Evolutionary conservation across 2,888 invertebrate species (phyloP).

Genomic region (Nematopogon swammerdamellus): DNA sequence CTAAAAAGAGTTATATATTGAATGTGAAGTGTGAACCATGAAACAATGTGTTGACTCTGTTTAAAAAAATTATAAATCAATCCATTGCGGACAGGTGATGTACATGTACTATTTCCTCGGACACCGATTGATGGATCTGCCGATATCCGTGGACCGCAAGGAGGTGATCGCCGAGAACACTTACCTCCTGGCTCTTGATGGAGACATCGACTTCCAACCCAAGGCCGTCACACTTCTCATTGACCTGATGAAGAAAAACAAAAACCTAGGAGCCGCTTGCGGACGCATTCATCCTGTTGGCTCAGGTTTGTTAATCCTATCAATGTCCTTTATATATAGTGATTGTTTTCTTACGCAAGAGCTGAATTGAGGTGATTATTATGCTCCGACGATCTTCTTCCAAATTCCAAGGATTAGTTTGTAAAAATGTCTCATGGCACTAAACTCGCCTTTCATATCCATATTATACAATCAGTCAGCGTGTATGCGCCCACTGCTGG

Average conservation of each 20-base stretch:
- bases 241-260: slow-evolving; percentile 83
- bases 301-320: slow-evolving; percentile 40
- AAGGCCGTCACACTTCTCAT: slow-evolving; percentile 73
- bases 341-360: not conserved
- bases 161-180: slow-evolving; percentile 76
- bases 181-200: slow-evolving; percentile 79
- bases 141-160: slow-evolving; percentile 56
- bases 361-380: too few relatives aligned
- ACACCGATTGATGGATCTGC: slow-evolving; percentile 69
- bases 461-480: too few relatives aligned
- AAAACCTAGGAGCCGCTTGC: slow-evolving; percentile 79
- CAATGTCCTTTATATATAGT: too few relatives aligned
- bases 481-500: too few relatives aligned
- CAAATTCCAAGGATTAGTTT: too few relatives aligned
- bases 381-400: not conserved
- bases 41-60: too few relatives aligned
- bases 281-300: slow-evolving; percentile 89
- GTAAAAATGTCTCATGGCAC: too few relatives aligned
- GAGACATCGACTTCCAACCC: slow-evolving; percentile 87
- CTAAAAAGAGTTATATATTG: too few relatives aligned
- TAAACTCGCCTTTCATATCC: too few relatives aligned
- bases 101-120: slow-evolving; percentile 92
- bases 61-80: too few relatives aligned
- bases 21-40: too few relatives aligned
- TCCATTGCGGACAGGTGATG: slow-evolving; percentile 78